Evolutionary conservation across 2,113 vertebrate species (phyloP), one percentile per base, ranked within the genome.

Genomic region (Sapajus apella): DNA sequence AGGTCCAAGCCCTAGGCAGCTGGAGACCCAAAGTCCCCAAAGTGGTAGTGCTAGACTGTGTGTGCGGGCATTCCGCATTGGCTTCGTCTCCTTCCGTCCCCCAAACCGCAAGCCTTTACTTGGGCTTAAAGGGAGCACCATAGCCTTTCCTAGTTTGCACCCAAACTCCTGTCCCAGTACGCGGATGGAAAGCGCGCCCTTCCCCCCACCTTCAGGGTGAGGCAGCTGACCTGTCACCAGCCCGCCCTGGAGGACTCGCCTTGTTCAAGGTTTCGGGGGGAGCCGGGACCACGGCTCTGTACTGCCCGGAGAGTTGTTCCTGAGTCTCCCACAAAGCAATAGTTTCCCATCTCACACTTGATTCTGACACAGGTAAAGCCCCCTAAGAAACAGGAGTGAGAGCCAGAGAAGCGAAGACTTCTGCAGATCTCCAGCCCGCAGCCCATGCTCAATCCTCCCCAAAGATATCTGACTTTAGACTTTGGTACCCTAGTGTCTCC

Each of bases 311-410:
- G 35, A 1, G 9, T 21, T 72, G 61, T 27, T 37, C 14, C 72
- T 45, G 0, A 4, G 43, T 52, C 76, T 72, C 45, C 82, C 58
- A 77, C 64, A 72, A 77, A 91, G 72, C 93, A 73, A n/a, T 13
- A 35, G 16, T 81, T 10, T 83, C 61, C 61, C 56, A 2, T 25
- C 70, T n/a, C 2, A 12, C 5, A 1, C 81, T 45, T 27, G 56
- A 70, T 87, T 87, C 96, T 92, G 84, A 95, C 88, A 72, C 64
- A 81, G 76, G 75, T 77, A 37, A 45, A 84, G 70, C 72, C 61
- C n/a, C 13, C 40, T 52, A 10, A 73, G 72, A 45, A 93, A 37
- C 17, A 13, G 30, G 85, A 85, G 45, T 76, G 56, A 75, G 6
- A 47, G 73, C 14, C n/a, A 12, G n/a, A 83, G 79, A 81, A 80